Evolutionary conservation across 2,797 vertebrate genomes (phyloP), one percentile per base, ranked within the genome.

Genomic region (Uromys caudimaculatus): DNA sequence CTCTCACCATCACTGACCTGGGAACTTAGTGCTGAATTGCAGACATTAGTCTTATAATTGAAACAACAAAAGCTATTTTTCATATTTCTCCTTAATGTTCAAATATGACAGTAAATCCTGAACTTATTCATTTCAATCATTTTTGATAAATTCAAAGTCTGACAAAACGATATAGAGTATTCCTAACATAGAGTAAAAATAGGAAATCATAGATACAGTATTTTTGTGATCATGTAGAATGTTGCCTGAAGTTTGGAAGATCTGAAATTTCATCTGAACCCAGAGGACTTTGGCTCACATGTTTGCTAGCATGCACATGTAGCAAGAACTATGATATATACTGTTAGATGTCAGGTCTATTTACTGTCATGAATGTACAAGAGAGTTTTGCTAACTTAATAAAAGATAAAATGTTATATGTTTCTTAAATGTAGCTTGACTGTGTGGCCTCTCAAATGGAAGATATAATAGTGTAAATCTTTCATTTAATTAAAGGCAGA

Each of bases 331-430:
- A 83, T 86, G 88, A 98, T 88, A 95, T 2, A 32, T 12, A 73
- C 64, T 95, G 97, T 97, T 98, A 97, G 96, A 97, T 98, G 94
- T 95, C 89, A 35, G 54, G 11, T 95, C 0, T 93, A 93, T 97
- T 98, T 98, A 97, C 94, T 97, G 97, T 97, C 97, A 75, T 94
- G 95, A 96, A 95, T 91, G 83, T 41, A 50, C 97, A 89, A 17
- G 6, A 95, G 94, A 87, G 71, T 77, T 97, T 94, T 93, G 75
- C 32, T 86, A 90, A 95, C 32, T 78, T 93, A 93, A 67, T 50
- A 1, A 10, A 81, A 83, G 38, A 62, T 87, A 89, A 47, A 6
- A 6, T 32, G 84, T 69, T 73, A 75, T 86, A 16, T 24, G 60
- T 94, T 79, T 91, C 60, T 54, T 78, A 60, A 90, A 1, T 64